A percentile compares a stretch with the other conserved stretches of the same genome.
phyloP scores from a whole-genome alignment of 2,113 vertebrate species.

The Sebastes schlegelii region DNA sequence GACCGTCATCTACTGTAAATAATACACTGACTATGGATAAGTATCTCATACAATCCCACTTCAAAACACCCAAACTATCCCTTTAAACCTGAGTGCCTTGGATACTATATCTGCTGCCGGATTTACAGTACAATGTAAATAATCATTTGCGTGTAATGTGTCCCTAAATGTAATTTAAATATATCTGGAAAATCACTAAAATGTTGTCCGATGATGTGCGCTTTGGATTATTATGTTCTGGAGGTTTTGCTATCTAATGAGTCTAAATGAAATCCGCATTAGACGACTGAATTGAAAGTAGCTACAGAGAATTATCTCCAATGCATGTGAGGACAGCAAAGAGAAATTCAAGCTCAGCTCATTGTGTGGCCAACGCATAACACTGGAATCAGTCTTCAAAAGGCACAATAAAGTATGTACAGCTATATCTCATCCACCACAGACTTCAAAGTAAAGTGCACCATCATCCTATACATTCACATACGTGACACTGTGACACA shows the following conservation, averaged over 20 bases:
- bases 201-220: constrained; percentile 30
- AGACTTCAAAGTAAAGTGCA: constrained; percentile 79
- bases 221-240: constrained; percentile 28
- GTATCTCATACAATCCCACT: too few species aligned
- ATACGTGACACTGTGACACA: constrained; percentile 67
- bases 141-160: constrained; percentile 13
- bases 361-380: constrained; percentile 63
- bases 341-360: constrained; percentile 62
- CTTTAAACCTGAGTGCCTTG: constrained; percentile 25
- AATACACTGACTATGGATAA: too few species aligned
- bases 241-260: constrained; percentile 15
- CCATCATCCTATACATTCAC: constrained; percentile 75
- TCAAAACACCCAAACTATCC: too few species aligned
- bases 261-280: constrained; percentile 14
- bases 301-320: constrained; percentile 48
- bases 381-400: constrained; percentile 76
- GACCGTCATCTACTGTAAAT: too few species aligned
- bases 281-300: constrained; percentile 21
- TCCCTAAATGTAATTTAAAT: constrained; percentile 2
- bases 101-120: constrained; percentile 25
- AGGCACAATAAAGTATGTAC: constrained; percentile 85
- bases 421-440: constrained; percentile 68
- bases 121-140: constrained; percentile 30
- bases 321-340: constrained; percentile 42
- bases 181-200: constrained; percentile 5